Evolutionary conservation across 2,113 vertebrate species (phyloP).

Genomic region (Cephalopholis sonnerati): DNA sequence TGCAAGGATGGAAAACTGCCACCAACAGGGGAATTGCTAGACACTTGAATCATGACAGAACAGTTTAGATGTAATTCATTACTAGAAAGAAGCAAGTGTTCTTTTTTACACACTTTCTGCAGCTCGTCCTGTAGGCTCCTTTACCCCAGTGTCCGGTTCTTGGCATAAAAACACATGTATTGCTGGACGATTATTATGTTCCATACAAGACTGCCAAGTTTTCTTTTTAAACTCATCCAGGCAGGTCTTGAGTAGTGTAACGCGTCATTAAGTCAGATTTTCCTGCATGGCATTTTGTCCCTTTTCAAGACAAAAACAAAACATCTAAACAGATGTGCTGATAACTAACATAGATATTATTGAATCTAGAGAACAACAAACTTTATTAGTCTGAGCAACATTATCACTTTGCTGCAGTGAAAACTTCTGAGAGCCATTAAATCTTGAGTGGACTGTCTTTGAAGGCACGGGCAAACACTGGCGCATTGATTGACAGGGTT

Average conservation of each 20-base stretch:
- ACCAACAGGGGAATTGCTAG: neutral
- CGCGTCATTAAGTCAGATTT: slow-evolving; percentile 13
- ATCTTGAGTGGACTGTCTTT: slow-evolving; percentile 77
- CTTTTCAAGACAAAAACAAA: neutral
- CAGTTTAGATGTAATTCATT: neutral
- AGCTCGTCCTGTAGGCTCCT: neutral
- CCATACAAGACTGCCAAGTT: neutral
- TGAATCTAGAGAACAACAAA: slow-evolving; percentile 50
- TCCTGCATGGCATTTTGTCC: slow-evolving; percentile 1
- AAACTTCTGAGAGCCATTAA: slow-evolving; percentile 83
- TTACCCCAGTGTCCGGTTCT: neutral
- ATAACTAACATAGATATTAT: slow-evolving; percentile 12
- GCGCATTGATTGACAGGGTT: slow-evolving; percentile 92
- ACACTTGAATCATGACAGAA: neutral
- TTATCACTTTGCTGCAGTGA: slow-evolving; percentile 60
- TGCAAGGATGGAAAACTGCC: neutral
- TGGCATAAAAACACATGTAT: neutral
- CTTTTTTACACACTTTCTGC: neutral
- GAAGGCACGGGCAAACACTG: slow-evolving; percentile 86
- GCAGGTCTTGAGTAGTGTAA: neutral
- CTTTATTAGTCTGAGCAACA: slow-evolving; percentile 66
- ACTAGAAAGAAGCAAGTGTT: neutral
- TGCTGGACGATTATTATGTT: neutral
- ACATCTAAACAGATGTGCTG: slow-evolving; percentile 6
- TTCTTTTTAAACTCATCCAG: neutral